Percentiles rank a stretch among this genome's conserved stretches.
Evolutionary conservation across 1,140 invertebrate species (phyloP).

Genomic region (Meloidogyne hapla): DNA sequence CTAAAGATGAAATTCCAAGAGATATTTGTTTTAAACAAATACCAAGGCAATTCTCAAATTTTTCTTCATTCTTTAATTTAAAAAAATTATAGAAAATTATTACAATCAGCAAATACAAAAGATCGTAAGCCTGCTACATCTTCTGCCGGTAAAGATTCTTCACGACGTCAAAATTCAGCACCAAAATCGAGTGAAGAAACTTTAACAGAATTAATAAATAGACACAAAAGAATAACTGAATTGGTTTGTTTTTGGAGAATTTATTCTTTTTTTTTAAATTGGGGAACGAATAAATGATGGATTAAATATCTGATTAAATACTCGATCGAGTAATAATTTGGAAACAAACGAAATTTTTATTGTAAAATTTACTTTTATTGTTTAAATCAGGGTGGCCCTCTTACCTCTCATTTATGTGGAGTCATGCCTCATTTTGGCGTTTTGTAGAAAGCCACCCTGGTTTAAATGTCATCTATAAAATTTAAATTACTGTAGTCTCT

Average conservation of each 20-base stretch:
- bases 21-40: slow-evolving; percentile 31
- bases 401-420: too few species aligned
- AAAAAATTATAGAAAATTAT: slow-evolving; percentile 1
- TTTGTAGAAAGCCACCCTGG: too few species aligned
- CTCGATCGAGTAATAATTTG: too few species aligned
- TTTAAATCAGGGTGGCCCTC: too few species aligned
- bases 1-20: slow-evolving; percentile 28
- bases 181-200: slow-evolving; percentile 16
- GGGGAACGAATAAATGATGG: not conserved
- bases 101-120: slow-evolving; percentile 13
- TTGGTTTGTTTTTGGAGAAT: not conserved
- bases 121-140: not conserved
- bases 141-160: not conserved
- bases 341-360: too few species aligned
- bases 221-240: slow-evolving; percentile 26
- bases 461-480: too few species aligned
- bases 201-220: slow-evolving; percentile 19
- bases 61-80: not conserved
- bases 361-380: too few species aligned
- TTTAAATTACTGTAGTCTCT: too few species aligned
- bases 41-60: not conserved
- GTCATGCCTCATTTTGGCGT: too few species aligned
- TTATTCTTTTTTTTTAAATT: not conserved
- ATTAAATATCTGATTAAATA: too few species aligned
- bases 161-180: not conserved